Percentiles rank a stretch among this genome's conserved stretches.
Conservation (phyloP, 2,888 invertebrate species). For the Chelonus formosanus region DNA sequence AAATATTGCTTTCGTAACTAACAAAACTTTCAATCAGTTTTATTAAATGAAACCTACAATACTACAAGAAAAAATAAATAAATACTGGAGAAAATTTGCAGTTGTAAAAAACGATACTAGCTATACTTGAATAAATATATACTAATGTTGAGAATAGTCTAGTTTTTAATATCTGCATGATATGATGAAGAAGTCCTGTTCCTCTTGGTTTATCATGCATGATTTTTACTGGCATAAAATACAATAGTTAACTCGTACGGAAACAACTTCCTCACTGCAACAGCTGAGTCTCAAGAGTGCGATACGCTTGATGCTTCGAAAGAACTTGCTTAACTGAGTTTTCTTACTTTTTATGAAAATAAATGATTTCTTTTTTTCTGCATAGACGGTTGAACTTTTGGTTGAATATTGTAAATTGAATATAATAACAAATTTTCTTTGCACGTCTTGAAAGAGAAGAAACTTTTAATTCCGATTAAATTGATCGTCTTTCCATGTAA, state of each 20-base stretch:
- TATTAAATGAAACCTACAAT: no score
- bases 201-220: conserved; percentile 46
- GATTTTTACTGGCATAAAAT: conserved; percentile 39
- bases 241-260: conserved; percentile 22
- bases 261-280: conserved; percentile 6
- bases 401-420: background rate
- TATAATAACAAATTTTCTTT: no score
- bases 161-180: background rate
- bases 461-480: no score
- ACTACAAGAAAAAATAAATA: no score
- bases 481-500: no score
- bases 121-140: no score
- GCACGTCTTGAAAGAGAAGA: no score
- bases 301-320: conserved; percentile 20
- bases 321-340: background rate
- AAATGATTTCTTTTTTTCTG: background rate
- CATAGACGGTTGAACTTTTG: background rate
- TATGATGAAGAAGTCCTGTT: conserved; percentile 29
- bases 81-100: no score
- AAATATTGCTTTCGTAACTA: background rate
- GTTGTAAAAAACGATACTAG: no score
- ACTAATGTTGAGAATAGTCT: background rate
- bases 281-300: conserved; percentile 10
- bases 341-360: background rate
- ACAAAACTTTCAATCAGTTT: background rate